Conservation (phyloP, 2,797 vertebrate species). For the Picus viridis region DNA sequence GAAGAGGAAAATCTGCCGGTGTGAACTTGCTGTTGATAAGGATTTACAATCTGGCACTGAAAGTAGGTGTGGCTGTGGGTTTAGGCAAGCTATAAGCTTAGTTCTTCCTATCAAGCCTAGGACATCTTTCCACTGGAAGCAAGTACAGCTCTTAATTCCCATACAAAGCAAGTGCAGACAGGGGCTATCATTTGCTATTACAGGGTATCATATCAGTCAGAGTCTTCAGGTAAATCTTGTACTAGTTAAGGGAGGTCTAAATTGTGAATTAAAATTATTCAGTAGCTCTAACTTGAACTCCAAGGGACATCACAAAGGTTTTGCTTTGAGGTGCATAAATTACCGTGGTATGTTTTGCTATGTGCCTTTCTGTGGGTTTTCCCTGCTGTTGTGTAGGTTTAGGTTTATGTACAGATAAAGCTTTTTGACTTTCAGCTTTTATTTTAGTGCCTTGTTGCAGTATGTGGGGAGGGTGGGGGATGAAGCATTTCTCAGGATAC, state of each 20-base stretch:
- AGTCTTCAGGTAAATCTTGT: not conserved
- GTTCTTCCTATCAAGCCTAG: conserved; percentile 21
- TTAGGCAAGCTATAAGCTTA: conserved; percentile 12
- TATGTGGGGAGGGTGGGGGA: not conserved
- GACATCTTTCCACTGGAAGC: conserved; percentile 35
- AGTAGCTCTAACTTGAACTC: not conserved
- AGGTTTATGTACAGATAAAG: not conserved
- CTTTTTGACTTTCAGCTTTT: not conserved
- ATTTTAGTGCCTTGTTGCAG: not conserved
- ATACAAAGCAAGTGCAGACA: not conserved
- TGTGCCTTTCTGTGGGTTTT: not conserved
- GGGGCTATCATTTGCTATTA: not conserved
- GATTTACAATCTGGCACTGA: not conserved
- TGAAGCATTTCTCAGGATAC: not conserved
- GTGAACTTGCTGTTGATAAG: conserved; percentile 51
- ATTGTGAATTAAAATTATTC: not conserved
- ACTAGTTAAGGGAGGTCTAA: not conserved
- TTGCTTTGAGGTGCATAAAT: not conserved
- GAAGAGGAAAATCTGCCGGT: not conserved
- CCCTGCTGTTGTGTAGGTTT: not conserved
- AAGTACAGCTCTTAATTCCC: not conserved
- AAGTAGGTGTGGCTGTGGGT: conserved; percentile 18
- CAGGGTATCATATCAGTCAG: not conserved
- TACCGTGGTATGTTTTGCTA: not conserved
- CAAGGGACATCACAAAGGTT: not conserved